Evolutionary conservation across 2,888 invertebrate genomes (phyloP).

Genomic region (Lagria hirta): DNA sequence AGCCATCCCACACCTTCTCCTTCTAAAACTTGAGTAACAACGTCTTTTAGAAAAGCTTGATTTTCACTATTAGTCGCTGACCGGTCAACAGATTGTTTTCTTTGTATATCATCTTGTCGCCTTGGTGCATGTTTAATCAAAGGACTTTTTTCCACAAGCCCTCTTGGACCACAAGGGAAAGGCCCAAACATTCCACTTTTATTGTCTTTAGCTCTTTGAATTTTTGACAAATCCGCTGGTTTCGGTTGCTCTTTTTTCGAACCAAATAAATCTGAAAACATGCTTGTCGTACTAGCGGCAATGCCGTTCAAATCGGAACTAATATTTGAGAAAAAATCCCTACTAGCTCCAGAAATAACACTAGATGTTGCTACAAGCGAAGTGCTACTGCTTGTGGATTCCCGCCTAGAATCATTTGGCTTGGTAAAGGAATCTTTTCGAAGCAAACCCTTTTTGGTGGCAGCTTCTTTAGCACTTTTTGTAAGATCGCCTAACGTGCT

Average conservation of each 20-base stretch:
- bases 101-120: conserved; percentile 67
- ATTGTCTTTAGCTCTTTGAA: conserved; percentile 50
- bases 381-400: conserved; percentile 61
- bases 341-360: conserved; percentile 66
- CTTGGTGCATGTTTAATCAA: conserved; percentile 80
- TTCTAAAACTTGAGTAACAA: conserved; percentile 79
- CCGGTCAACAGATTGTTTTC: conserved; percentile 68
- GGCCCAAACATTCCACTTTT: conserved; percentile 69
- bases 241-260: conserved; percentile 56
- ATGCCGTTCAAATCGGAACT: conserved; percentile 91
- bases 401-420: conserved; percentile 55
- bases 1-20: conserved; percentile 98
- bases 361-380: conserved; percentile 64
- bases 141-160: conserved; percentile 85
- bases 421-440: conserved; percentile 57
- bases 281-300: conserved; percentile 89
- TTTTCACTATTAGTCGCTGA: conserved; percentile 84
- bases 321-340: conserved; percentile 87
- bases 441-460: conserved; percentile 80
- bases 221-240: conserved; percentile 34
- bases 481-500: conserved; percentile 87
- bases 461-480: conserved; percentile 87
- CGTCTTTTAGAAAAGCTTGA: conserved; percentile 91
- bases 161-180: conserved; percentile 77
- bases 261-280: conserved; percentile 94